These are phyloP conservation scores for Bombus confusus DNA, from an alignment of 1,140 invertebrate species.

Conservation along the genomic window DNA sequence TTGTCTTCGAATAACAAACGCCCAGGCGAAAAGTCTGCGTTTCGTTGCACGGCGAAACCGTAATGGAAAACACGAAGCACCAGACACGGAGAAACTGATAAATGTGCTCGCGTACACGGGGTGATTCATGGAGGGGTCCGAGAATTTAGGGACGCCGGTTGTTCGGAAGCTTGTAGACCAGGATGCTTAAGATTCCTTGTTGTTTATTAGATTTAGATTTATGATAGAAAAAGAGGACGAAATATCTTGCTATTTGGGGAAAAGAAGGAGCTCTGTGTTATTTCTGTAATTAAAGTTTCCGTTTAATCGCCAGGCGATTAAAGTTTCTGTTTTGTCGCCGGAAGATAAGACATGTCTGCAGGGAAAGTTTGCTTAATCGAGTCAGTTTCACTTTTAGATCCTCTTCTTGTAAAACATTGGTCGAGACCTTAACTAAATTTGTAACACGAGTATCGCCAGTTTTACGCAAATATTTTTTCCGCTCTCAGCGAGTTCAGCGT, in stretches of 20 bases:
- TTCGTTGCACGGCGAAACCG: not conserved
- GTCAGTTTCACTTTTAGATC: too few species aligned
- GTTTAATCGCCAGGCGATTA: too few species aligned
- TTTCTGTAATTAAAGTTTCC: not conserved
- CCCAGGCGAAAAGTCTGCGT: not conserved
- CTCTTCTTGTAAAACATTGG: too few species aligned
- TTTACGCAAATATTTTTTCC: too few species aligned
- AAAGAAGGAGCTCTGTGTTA: not conserved
- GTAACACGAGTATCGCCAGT: too few species aligned
- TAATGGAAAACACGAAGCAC: not conserved
- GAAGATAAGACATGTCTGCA: too few species aligned
- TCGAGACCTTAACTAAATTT: too few species aligned
- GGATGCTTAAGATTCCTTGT: not conserved
- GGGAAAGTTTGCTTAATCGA: too few species aligned
- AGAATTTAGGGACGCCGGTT: not conserved
- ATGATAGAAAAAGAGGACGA: not conserved
- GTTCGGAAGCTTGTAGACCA: not conserved
- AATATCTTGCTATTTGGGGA: not conserved
- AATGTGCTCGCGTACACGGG: not conserved
- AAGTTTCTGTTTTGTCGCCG: too few species aligned
- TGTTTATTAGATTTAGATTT: not conserved
- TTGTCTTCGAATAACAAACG: constrained; percentile 45
- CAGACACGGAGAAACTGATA: not conserved
- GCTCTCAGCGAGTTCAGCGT: too few species aligned
- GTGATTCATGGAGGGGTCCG: not conserved